Evolutionary conservation across 2,888 invertebrate species (phyloP), one percentile per base, ranked within the genome.

Genomic region (Endotricha flammealis): DNA sequence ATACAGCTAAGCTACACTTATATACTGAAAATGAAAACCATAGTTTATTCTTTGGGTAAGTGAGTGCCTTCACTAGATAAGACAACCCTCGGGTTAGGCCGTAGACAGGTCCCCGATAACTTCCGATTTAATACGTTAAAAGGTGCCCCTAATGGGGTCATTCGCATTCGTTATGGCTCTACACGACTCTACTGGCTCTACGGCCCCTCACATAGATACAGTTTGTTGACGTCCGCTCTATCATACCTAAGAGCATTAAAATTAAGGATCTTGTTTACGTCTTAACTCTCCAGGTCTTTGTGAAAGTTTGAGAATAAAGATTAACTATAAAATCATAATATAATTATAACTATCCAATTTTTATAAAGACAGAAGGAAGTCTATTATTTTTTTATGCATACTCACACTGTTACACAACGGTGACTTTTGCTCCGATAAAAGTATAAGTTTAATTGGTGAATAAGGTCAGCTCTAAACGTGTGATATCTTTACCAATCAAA

Each of bases 101-200:
- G 73, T 43, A 68, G 74, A 72, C 75, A 73, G 73, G 65, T 60
- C 61, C 55, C 59, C 68, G 76, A 78, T 79, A 80, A 80, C 71
- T 75, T 66, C 57, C 75, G 73, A 79, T 81, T 82, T 83, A 83
- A 79, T 81, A 82, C 80, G 74, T 81, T 81, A 82, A 86, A 86
- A 85, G 83, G 83, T 80, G 73, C 74, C 76, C n/a, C 66, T 81
- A 83, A 85, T 82, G 69, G 72, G 75, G 74, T 69, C 79, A 64
- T 80, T 76, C 67, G 74, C 80, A 80, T 83, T 78, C 75, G 75
- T 83, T 81, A 79, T 71, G 62, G 68, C 11, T 64, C 59, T 60
- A 59, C 9, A 4, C 11, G 20, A 12, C 29, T 11, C 13, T 29
- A 14, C 12, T 10, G 13, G 20, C 29, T 11, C 13, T 29, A 14